phyloP scores from a whole-genome alignment of 2,797 vertebrate genomes.

The Chromobotia macracanthus region DNA sequence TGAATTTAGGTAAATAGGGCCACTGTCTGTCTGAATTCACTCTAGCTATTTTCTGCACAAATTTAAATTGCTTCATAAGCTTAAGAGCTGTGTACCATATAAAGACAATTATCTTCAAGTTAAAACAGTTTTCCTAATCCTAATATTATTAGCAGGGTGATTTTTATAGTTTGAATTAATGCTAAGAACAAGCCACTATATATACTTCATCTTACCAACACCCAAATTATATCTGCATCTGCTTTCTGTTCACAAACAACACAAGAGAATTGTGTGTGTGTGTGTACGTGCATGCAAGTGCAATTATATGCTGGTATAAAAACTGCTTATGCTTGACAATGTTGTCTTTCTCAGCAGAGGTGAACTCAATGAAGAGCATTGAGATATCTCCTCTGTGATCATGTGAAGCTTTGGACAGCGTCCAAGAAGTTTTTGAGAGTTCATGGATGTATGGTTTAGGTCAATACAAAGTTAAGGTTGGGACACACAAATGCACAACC shows the following conservation, averaged over 20 bases:
- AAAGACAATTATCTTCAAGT: too few relatives aligned
- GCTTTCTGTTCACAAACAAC: not conserved
- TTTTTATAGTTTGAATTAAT: not conserved
- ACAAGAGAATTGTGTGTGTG: not conserved
- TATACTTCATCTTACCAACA: not conserved
- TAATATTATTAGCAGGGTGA: not conserved
- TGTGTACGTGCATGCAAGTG: not conserved
- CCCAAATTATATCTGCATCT: not conserved
- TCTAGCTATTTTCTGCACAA: too few relatives aligned
- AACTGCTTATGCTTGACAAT: constrained; percentile 19
- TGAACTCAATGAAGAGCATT: constrained; percentile 29
- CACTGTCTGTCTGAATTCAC: too few relatives aligned
- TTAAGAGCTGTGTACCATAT: not conserved
- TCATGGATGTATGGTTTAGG: not conserved
- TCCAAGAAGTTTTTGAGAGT: not conserved
- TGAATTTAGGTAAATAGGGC: not conserved
- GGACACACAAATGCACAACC: not conserved
- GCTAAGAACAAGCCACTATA: not conserved
- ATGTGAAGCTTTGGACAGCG: constrained; percentile 40
- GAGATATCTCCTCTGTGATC: constrained; percentile 37
- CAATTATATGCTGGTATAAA: not conserved
- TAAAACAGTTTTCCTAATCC: too few relatives aligned
- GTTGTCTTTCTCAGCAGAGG: constrained; percentile 24
- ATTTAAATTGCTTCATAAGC: not conserved
- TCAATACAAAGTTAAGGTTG: not conserved